Evolutionary conservation across 2,888 invertebrate species (phyloP).

Genomic region (Microctonus hyperodae): DNA sequence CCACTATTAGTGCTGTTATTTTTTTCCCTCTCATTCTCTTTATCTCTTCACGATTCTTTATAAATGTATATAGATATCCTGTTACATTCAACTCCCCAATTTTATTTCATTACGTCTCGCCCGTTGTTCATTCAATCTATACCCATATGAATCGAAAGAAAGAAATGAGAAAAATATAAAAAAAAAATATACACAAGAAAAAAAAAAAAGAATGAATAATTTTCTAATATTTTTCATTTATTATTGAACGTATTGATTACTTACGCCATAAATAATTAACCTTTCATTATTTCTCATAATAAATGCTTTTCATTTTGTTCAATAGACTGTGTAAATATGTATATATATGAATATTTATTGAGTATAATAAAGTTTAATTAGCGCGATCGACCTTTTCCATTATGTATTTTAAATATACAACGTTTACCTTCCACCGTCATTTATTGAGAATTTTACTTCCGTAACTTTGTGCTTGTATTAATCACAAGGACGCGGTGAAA

Average conservation of each 20-base stretch:
- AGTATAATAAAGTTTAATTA: background rate
- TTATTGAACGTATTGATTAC: background rate
- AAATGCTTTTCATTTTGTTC: background rate
- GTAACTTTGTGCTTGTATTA: conserved; percentile 16
- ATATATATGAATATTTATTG: background rate
- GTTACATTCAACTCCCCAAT: background rate
- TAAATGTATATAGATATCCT: no score
- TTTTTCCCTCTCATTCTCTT: conserved; percentile 4
- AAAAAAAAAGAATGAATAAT: background rate
- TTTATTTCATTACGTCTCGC: conserved; percentile 10
- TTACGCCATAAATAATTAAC: background rate
- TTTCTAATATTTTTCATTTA: background rate
- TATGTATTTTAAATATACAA: conserved; percentile 8
- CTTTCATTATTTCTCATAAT: background rate
- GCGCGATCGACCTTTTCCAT: background rate
- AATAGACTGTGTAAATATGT: conserved; percentile 5
- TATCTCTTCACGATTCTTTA: background rate
- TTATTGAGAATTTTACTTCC: background rate
- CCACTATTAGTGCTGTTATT: background rate
- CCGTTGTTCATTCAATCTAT: conserved; percentile 5
- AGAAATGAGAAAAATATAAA: background rate
- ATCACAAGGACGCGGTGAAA: conserved; percentile 9
- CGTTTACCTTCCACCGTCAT: background rate
- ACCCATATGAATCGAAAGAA: background rate
- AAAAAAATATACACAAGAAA: background rate